Evolutionary conservation across 2,888 invertebrate genomes (phyloP).

Genomic region (Dasypogon diadema): DNA sequence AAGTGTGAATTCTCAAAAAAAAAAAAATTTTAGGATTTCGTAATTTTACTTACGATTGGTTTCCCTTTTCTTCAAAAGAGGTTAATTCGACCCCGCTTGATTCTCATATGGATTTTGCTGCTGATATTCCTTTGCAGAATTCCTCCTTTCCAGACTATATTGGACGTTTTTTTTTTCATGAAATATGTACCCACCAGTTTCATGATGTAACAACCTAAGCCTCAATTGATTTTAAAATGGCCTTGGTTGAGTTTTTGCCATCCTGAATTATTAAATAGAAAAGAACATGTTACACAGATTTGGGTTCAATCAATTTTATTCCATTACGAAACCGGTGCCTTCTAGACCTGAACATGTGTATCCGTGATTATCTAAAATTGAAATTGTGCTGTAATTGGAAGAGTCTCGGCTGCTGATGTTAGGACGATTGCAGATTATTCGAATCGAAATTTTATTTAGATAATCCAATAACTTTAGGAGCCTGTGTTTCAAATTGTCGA

Average conservation of each 20-base stretch:
- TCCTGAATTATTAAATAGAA: slow-evolving; percentile 36
- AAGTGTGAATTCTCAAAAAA: slow-evolving; percentile 8
- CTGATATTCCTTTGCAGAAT: too few relatives aligned
- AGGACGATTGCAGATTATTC: not conserved
- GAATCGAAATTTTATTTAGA: slow-evolving; percentile 7
- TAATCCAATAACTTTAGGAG: not conserved
- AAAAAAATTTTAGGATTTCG: not conserved
- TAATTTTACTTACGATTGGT: not conserved
- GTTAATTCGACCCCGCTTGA: too few relatives aligned
- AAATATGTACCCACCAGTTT: not conserved
- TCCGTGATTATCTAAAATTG: slow-evolving; percentile 31
- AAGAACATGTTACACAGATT: slow-evolving; percentile 5
- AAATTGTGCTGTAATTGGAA: slow-evolving; percentile 13
- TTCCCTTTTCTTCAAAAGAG: not conserved
- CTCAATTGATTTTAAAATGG: slow-evolving; percentile 41
- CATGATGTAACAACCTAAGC: slow-evolving; percentile 15
- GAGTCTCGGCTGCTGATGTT: not conserved
- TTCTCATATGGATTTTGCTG: too few relatives aligned
- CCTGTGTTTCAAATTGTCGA: not conserved
- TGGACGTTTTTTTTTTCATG: too few relatives aligned
- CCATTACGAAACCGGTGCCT: slow-evolving; percentile 3
- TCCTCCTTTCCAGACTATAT: too few relatives aligned
- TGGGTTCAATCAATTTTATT: slow-evolving; percentile 12
- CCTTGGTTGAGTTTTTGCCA: slow-evolving; percentile 17
- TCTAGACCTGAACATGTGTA: slow-evolving; percentile 23